Base-by-base conservation (phyloP, 2,888 invertebrate genomes). In the Sialis lutaria region DNA sequence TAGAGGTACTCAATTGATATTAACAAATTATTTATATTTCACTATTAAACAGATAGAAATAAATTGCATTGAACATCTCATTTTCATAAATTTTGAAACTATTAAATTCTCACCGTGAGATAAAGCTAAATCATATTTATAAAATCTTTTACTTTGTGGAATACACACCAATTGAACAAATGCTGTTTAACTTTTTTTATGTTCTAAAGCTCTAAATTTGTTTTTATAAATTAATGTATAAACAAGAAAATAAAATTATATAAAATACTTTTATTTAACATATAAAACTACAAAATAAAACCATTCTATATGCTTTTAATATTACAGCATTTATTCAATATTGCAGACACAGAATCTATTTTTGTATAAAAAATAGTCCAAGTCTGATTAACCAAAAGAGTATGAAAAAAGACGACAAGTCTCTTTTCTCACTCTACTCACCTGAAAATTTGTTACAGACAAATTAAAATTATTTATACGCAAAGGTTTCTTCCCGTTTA, bases 401-500 rank as follows among this genome's bases (percentile, higher is more conserved):
- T 30, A 31, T 42, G 42, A 12, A 42, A 42, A 42, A 42, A 31
- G 37, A 12, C 37, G 10, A 37, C 37, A 37, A 10, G 37, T 37
- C 10, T 12, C 37, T 30, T 42, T 30, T 31, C 30, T 31, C 32
- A 42, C 31, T 32, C 31, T 42, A 32, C 10, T 64, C 64, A 70
- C 73, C 74, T 73, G 73, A 73, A 73, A 73, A 73, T 69, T 72
- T 73, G 73, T 68, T 68, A 64, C 61, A 67, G 64, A 61, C 61
- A 57, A 56, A 50, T 50, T 45, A 35, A 40, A 40, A n/a, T 13
- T 9, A n/a, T 40, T 6, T 40, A 40, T 13, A 40, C 10, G 13
- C 10, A 6, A 13, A n/a, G 8, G 40, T 13, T 13, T 13, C 10
- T 35, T 35, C 10, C 13, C 42, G 42, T 33, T 44, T 22, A 22